Conservation (phyloP, 2,797 vertebrate genomes). For the Diceros bicornis region DNA sequence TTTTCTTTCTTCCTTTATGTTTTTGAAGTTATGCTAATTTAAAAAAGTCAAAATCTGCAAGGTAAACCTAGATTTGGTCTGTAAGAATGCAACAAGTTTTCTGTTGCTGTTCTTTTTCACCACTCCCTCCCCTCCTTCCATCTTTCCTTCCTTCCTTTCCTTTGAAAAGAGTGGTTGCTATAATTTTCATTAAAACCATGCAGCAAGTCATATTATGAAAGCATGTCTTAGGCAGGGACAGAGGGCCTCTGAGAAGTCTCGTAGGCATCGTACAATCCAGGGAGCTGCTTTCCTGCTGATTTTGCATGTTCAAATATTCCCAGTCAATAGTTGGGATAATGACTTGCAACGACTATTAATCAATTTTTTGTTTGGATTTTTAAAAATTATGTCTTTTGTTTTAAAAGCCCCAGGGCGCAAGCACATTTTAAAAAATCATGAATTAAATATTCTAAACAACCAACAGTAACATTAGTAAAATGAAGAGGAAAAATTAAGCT, state of each 20-base stretch:
- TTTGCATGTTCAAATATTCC: conserved; percentile 73
- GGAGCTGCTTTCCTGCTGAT: conserved; percentile 61
- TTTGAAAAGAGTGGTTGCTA: not conserved
- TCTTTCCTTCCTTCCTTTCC: not conserved
- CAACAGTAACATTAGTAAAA: conserved; percentile 64
- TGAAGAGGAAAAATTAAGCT: conserved; percentile 61
- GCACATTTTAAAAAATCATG: conserved; percentile 51
- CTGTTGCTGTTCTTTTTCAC: not conserved
- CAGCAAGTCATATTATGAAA: not conserved
- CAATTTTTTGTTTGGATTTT: conserved; percentile 80
- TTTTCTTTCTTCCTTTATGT: conserved; percentile 16
- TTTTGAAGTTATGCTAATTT: not conserved
- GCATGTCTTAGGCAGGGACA: conserved; percentile 26
- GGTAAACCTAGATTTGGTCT: not conserved
- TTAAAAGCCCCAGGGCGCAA: conserved; percentile 72
- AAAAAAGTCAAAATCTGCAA: not conserved
- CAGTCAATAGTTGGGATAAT: conserved; percentile 69
- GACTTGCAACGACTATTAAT: conserved; percentile 76
- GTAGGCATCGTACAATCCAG: not conserved
- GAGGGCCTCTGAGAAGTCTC: conserved; percentile 57
- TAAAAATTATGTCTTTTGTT: conserved; percentile 76
- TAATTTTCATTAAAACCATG: conserved; percentile 59
- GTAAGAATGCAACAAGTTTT: not conserved
- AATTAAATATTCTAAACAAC: conserved; percentile 82
- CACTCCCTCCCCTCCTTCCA: not conserved